phyloP scores from a whole-genome alignment of 2,797 vertebrate genomes.

The Diceros bicornis region DNA sequence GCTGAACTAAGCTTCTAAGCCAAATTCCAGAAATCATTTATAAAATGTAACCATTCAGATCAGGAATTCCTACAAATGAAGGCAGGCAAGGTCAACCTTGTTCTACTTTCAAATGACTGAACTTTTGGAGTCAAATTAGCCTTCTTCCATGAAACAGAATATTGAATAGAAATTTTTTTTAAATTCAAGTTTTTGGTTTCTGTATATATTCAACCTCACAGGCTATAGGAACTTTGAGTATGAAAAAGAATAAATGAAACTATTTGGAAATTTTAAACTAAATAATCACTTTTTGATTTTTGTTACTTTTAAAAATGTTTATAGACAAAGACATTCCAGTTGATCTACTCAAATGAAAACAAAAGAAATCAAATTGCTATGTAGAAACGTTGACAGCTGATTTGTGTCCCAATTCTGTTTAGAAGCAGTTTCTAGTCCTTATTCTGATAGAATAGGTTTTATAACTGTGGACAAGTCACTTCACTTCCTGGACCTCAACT shows the following conservation, averaged over 20 bases:
- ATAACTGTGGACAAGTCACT: background rate
- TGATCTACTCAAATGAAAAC: background rate
- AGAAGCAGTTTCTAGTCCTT: background rate
- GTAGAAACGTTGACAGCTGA: background rate
- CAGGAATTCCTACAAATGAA: background rate
- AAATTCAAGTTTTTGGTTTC: background rate
- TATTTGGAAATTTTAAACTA: slow-evolving; percentile 33
- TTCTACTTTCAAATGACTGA: background rate
- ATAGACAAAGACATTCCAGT: background rate
- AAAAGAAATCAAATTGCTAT: background rate
- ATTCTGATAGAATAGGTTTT: background rate
- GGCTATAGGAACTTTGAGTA: background rate
- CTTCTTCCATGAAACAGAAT: background rate
- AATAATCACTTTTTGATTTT: background rate
- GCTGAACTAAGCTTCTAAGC: background rate
- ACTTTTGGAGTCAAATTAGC: background rate
- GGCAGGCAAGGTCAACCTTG: background rate
- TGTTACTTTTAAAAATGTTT: background rate
- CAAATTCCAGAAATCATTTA: background rate
- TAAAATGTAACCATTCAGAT: background rate
- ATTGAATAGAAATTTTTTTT: background rate
- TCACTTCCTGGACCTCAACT: background rate
- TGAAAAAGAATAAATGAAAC: slow-evolving; percentile 4
- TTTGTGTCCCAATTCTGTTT: background rate
- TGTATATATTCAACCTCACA: background rate